Conservation (phyloP, 2,113 vertebrate genomes). For the Erythrolamprus reginae region DNA sequence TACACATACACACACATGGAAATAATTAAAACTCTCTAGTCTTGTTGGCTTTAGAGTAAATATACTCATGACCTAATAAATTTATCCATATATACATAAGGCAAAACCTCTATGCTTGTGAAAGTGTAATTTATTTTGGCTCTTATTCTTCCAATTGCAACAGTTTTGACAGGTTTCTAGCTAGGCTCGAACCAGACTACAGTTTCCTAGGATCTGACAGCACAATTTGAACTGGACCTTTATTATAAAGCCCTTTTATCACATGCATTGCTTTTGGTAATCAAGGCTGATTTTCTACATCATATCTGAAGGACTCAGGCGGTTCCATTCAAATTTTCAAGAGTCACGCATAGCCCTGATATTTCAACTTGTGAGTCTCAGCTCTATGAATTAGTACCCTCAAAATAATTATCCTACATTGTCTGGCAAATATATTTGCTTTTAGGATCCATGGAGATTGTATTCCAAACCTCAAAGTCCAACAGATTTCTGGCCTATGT, state of each 20-base stretch:
- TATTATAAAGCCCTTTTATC: background rate
- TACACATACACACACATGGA: background rate
- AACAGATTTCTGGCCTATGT: background rate
- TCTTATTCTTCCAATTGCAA: background rate
- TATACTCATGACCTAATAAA: background rate
- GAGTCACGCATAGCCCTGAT: background rate
- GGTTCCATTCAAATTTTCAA: background rate
- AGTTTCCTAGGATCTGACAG: background rate
- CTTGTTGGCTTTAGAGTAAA: background rate
- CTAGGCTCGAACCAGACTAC: background rate
- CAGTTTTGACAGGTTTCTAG: background rate
- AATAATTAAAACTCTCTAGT: background rate
- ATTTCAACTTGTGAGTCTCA: background rate
- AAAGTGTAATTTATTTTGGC: background rate
- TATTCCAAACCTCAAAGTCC: background rate
- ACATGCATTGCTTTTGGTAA: background rate
- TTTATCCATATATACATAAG: background rate
- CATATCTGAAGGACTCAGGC: background rate
- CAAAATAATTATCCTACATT: background rate
- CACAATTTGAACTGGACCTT: background rate
- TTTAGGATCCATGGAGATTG: background rate
- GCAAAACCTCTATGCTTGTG: background rate
- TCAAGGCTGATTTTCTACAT: background rate
- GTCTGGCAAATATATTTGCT: background rate
- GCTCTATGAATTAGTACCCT: background rate